These are phyloP conservation scores for Myotis brandtii DNA, from an alignment of 2,113 vertebrate genomes.

Conservation along the genomic window DNA sequence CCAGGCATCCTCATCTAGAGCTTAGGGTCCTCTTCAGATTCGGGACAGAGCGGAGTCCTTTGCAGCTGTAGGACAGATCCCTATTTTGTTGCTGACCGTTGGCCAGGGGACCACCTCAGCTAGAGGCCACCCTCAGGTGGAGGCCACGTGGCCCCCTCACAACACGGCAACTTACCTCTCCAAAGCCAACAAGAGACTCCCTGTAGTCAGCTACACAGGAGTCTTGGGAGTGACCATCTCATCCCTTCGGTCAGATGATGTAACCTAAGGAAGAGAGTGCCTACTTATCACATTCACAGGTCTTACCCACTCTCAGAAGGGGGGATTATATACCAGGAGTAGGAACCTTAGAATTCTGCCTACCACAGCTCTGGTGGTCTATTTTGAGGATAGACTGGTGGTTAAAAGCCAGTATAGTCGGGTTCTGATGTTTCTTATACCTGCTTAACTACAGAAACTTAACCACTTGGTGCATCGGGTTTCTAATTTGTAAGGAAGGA, in stretches of 20 bases:
- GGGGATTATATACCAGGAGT: not conserved
- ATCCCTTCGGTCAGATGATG: not conserved
- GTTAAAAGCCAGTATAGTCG: not conserved
- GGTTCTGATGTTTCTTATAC: not conserved
- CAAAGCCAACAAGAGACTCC: not conserved
- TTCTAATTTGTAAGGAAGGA: not conserved
- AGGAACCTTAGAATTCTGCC: not conserved
- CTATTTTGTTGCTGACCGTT: not conserved
- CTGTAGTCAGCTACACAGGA: not conserved
- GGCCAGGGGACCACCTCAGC: not conserved
- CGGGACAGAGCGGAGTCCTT: too few relatives aligned
- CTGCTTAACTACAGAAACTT: not conserved
- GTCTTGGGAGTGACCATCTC: not conserved
- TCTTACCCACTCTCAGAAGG: not conserved
- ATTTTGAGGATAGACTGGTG: not conserved
- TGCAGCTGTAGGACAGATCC: not conserved
- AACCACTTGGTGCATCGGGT: not conserved
- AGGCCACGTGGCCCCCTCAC: not conserved
- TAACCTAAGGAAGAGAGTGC: not conserved
- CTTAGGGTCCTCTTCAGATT: not conserved
- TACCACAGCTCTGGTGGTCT: not conserved
- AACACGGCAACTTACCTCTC: not conserved
- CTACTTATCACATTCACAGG: not conserved
- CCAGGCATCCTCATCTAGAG: not conserved
- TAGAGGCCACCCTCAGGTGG: not conserved